phyloP scores from a whole-genome alignment of 2,797 vertebrate genomes.

The Rhinatrema bivittatum region DNA sequence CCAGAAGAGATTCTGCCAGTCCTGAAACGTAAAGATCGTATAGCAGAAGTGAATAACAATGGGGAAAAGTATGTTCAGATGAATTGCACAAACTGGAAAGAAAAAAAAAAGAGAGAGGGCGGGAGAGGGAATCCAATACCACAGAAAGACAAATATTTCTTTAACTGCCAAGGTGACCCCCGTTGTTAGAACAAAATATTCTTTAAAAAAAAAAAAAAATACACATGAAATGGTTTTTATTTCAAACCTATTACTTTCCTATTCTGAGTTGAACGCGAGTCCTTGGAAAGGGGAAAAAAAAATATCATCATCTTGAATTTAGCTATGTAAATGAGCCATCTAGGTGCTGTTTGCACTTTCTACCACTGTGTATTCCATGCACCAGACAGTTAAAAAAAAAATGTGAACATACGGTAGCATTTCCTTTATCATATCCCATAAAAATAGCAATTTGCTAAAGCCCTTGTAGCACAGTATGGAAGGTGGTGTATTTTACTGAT shows the following conservation, averaged over 20 bases:
- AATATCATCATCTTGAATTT: constrained; percentile 1
- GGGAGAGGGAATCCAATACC: not conserved
- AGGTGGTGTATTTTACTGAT: constrained; percentile 89
- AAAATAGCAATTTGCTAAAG: constrained; percentile 95
- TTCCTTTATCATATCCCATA: constrained; percentile 96
- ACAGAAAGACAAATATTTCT: constrained; percentile 5
- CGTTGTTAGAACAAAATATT: not conserved
- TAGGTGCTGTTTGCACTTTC: not conserved
- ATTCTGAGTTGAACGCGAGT: no score
- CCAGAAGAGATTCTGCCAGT: constrained; percentile 27
- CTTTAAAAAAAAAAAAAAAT: not conserved
- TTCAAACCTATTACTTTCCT: no score
- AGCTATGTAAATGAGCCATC: constrained; percentile 27
- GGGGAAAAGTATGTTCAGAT: constrained; percentile 33
- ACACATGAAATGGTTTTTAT: no score
- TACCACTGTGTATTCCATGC: constrained; percentile 28
- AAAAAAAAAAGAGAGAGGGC: not conserved
- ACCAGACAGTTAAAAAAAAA: constrained; percentile 82
- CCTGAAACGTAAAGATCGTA: constrained; percentile 41
- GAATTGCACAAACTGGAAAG: constrained; percentile 22
- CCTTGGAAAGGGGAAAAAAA: not conserved
- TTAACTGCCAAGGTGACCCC: not conserved
- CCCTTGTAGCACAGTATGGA: constrained; percentile 89
- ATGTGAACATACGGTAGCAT: constrained; percentile 89
- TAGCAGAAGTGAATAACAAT: constrained; percentile 40